Conservation (phyloP, 2,888 invertebrate genomes). For the Stramonita haemastoma region DNA sequence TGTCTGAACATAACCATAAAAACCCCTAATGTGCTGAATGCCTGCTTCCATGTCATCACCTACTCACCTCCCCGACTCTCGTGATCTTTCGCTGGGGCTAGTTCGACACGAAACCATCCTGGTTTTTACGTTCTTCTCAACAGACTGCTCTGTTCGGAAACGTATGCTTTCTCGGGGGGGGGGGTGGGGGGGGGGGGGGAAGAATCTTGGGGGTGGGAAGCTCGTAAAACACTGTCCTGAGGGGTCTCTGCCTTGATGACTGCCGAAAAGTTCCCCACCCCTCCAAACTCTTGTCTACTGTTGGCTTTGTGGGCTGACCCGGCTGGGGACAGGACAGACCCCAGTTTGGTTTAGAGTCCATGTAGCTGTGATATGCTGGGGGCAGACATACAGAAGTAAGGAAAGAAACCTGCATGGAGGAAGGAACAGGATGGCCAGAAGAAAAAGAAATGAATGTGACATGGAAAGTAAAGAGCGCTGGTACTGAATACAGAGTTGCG, state of each 20-base stretch:
- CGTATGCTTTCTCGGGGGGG: slow-evolving; percentile 1
- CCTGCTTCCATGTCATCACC: slow-evolving; percentile 14
- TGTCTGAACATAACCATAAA: slow-evolving; percentile 15
- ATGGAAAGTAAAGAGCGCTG: neutral
- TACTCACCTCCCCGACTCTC: neutral
- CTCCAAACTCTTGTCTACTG: neutral
- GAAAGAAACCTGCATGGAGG: neutral
- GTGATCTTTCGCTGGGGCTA: neutral
- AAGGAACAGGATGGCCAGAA: neutral
- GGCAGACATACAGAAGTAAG: neutral
- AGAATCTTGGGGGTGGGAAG: neutral
- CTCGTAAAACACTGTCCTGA: neutral
- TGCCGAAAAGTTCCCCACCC: neutral
- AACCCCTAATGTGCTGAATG: neutral
- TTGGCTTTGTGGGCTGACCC: neutral
- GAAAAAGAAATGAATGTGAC: neutral
- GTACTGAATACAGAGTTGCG: too few species aligned
- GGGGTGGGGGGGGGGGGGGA: neutral
- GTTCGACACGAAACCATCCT: neutral
- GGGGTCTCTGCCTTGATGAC: neutral
- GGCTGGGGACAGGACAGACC: neutral
- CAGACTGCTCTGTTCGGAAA: neutral
- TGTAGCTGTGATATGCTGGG: neutral
- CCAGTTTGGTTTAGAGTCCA: neutral
- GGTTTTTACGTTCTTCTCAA: neutral